Evolutionary conservation across 1,140 invertebrate genomes (phyloP), one percentile per base, ranked within the genome.

Genomic region (Drosophila jambulina): DNA sequence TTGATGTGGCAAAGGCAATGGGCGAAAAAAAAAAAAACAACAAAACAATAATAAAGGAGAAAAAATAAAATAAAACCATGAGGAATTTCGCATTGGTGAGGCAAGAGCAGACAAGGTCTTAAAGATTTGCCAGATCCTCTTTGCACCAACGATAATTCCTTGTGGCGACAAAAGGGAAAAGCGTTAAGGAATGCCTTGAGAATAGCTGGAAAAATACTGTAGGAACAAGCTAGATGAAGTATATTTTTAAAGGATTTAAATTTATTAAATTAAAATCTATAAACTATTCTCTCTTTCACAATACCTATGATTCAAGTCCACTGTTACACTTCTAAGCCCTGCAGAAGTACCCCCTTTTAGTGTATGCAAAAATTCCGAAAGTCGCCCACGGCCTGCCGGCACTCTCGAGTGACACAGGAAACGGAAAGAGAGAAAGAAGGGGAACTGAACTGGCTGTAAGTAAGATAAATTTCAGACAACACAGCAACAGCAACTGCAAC

Each of bases 1-100:
- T 90, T 90, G 85, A 88, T 86, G 83, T 87, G 82, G 75, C 78
- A 85, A 85, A 81, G 48, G 69, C 53, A 58, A 69, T 57, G 53
- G 72, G 63, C 40, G 53, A 38, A 72, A 25, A 34, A 36, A 46
- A 57, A 71, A 54, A 40, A 38, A 19, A 42, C 21, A 40, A 12
- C 36, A 36, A 46, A 61, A 48, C 46, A 76, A 59, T 43, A 58
- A 74, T 45, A 69, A 74, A 59, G 32, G 19, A 49, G 48, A 46
- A 12, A 42, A 42, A 46, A 46, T 25, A 25, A 48, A 72, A 45
- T 25, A 57, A 56, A 32, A 45, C 40, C 53, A n/a, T 71, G 70
- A 53, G 59, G 68, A 54, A 58, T 72, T 72, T 72, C 69, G 36
- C 69, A 67, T 61, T 32, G 58, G 15, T 43, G 34, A 69, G 64